phyloP scores from a whole-genome alignment of 2,888 invertebrate genomes.

The Cyclophora albipunctata region DNA sequence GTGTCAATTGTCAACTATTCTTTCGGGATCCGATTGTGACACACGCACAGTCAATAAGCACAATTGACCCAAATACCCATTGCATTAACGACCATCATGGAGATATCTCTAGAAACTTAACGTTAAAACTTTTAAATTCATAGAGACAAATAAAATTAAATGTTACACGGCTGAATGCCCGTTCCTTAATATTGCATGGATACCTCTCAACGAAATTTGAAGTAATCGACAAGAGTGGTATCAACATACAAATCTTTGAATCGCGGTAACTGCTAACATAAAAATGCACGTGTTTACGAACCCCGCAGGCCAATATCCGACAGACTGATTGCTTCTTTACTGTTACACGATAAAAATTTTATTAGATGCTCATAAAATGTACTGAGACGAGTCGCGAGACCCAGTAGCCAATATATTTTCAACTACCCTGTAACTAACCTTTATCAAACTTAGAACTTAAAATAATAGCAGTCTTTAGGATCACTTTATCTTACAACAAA shows the following conservation, averaged over 20 bases:
- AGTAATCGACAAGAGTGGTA: conserved; percentile 36
- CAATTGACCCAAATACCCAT: too few species aligned
- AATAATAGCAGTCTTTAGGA: conserved; percentile 20
- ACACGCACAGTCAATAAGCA: too few species aligned
- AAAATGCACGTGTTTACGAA: conserved; percentile 73
- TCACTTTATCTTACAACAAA: conserved; percentile 4
- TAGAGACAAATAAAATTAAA: too few species aligned
- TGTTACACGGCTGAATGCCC: too few species aligned
- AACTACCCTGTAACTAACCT: conserved; percentile 67
- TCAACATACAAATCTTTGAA: conserved; percentile 36
- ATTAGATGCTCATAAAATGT: conserved; percentile 70
- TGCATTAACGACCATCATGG: too few species aligned
- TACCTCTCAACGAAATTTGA: neutral
- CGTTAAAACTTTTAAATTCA: too few species aligned
- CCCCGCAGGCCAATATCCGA: conserved; percentile 67
- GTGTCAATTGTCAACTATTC: too few species aligned
- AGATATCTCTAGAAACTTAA: too few species aligned
- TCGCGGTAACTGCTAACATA: conserved; percentile 58
- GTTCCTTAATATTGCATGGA: too few species aligned
- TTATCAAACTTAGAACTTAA: conserved; percentile 50
- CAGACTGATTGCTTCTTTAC: conserved; percentile 75
- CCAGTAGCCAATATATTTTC: conserved; percentile 70
- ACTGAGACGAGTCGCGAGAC: conserved; percentile 63
- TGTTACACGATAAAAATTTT: conserved; percentile 74
- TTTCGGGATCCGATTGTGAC: too few species aligned